Evolutionary conservation across 2,113 vertebrate species (phyloP).

Genomic region (Thermophis baileyi): DNA sequence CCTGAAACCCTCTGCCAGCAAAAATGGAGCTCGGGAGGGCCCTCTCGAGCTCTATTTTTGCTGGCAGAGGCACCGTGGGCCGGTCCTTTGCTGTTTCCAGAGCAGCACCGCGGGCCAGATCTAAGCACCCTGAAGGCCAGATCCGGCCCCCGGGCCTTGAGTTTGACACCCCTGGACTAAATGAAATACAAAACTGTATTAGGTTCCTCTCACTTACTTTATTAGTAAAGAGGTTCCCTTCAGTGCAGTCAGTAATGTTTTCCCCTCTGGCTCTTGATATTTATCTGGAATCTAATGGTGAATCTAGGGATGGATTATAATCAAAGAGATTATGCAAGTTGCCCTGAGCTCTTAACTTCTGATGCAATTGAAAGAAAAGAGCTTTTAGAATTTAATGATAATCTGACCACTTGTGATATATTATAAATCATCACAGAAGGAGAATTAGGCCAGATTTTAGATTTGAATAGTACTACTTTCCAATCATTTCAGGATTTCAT

Average conservation of each 20-base stretch:
- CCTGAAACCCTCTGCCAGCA: no score
- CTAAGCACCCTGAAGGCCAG: no score
- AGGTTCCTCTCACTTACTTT: background rate
- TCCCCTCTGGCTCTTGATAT: background rate
- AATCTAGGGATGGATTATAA: background rate
- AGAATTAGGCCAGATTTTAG: background rate
- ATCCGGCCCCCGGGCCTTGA: no score
- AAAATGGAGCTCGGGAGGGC: no score
- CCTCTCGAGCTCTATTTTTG: no score
- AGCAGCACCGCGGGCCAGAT: no score
- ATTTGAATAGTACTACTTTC: background rate
- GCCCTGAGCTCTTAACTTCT: background rate
- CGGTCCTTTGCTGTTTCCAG: no score
- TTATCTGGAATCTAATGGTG: background rate
- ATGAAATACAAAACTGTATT: background rate
- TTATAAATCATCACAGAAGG: background rate
- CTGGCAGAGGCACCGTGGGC: no score
- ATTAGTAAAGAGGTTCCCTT: background rate
- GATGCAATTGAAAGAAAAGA: background rate
- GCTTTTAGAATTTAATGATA: background rate
- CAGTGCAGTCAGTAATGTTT: background rate
- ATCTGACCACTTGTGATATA: background rate
- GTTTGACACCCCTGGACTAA: background rate
- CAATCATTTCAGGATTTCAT: conserved; percentile 22
- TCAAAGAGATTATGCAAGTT: background rate